Evolutionary conservation across 2,888 invertebrate species (phyloP).

Genomic region (Pterostichus madidus): DNA sequence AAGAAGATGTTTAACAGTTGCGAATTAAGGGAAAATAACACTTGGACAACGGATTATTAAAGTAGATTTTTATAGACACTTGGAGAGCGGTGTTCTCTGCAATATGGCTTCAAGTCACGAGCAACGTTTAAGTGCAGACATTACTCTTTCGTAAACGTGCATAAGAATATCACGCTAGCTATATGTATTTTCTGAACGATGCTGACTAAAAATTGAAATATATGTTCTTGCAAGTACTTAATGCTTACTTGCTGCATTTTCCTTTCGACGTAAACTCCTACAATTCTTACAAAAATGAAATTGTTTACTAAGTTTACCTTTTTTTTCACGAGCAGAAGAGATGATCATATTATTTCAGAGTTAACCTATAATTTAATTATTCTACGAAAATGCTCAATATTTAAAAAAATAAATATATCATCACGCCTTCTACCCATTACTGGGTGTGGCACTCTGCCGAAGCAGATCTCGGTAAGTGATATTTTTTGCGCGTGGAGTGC

Average conservation of each 20-base stretch:
- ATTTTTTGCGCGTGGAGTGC: no score
- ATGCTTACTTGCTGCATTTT: constrained; percentile 31
- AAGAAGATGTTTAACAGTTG: constrained; percentile 54
- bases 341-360: no score
- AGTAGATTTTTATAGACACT: constrained; percentile 62
- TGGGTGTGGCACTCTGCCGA: no score
- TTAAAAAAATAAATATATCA: no score
- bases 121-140: constrained; percentile 63
- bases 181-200: constrained; percentile 32
- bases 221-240: constrained; percentile 35
- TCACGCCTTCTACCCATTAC: no score
- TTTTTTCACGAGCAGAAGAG: not conserved
- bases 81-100: constrained; percentile 49
- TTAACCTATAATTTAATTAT: no score
- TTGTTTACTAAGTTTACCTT: not conserved
- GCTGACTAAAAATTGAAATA: constrained; percentile 60
- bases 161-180: constrained; percentile 62
- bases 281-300: not conserved
- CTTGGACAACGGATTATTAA: constrained; percentile 63
- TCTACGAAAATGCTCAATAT: no score
- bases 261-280: not conserved
- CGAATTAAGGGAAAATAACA: constrained; percentile 55
- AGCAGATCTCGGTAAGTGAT: no score
- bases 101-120: constrained; percentile 63
- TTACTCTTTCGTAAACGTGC: constrained; percentile 64